Evolutionary conservation across 2,113 vertebrate species (phyloP).

Genomic region (Sterna hirundo): DNA sequence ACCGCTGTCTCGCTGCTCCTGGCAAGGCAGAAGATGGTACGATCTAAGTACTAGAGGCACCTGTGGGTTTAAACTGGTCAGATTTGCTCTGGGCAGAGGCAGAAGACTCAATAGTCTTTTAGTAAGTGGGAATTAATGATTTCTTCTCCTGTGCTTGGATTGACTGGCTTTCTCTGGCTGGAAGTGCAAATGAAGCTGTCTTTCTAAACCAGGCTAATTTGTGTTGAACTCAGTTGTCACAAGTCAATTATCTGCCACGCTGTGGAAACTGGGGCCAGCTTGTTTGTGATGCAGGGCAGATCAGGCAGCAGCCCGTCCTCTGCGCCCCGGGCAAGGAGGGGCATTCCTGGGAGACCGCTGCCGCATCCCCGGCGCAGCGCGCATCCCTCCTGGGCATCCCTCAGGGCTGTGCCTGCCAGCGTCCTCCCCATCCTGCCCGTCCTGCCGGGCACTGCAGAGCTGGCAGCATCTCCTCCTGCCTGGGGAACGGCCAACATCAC

Average conservation of each 20-base stretch:
- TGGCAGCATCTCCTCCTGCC: neutral
- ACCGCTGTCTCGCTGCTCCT: neutral
- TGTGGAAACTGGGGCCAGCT: neutral
- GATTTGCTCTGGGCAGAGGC: neutral
- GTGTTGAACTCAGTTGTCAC: neutral
- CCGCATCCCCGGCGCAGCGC: fast-evolving
- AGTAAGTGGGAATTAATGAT: neutral
- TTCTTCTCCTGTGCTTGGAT: neutral
- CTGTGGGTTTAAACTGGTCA: neutral
- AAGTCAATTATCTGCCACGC: neutral
- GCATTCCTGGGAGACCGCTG: neutral
- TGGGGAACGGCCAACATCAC: neutral
- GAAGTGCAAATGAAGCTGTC: neutral
- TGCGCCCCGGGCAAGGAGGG: fast-evolving
- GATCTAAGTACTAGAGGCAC: neutral
- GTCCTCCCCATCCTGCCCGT: neutral
- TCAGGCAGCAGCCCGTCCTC: neutral
- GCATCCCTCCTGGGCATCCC: neutral
- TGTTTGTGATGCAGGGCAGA: fast-evolving
- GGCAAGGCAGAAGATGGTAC: neutral
- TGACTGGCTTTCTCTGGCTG: neutral
- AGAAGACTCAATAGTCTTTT: neutral
- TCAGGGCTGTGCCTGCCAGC: fast-evolving
- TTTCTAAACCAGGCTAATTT: neutral
- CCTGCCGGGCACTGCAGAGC: fast-evolving